Evolutionary conservation across 2,113 vertebrate genomes (phyloP), one percentile per base, ranked within the genome.

Genomic region (Gallinago paraguaiae): DNA sequence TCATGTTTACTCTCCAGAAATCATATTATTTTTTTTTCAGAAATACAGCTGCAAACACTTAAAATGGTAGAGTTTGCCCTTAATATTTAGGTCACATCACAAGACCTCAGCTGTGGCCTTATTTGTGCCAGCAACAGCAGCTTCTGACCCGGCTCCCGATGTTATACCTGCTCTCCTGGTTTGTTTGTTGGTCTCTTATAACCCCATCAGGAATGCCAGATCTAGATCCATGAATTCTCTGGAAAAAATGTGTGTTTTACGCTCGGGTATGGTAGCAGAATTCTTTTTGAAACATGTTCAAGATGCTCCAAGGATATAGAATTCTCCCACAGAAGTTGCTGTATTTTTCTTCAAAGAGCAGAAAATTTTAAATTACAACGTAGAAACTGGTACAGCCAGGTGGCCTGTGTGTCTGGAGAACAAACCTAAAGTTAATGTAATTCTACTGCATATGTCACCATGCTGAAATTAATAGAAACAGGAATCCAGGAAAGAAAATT

Each of bases 1-100:
- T 94, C 31, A 24, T 50, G 39, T 39, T 39, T 39, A 39, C 39
- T 39, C 39, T 39, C 39, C 39, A 39, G 39, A 39, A 39, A 39
- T 39, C 37, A 39, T 39, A 39, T 37, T 37, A 37, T 39, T 39
- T 39, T 39, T 39, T 39, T 39, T 95, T 92, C 61, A 87, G 48
- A 88, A 94, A 86, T 89, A 87, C 92, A 96, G 78, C 93, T 96
- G 96, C 72, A 95, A 90, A 71, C 90, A 93, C 76, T 96, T 94
- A 83, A 86, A 83, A 39, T 63, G 33, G 33, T 90, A 39, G 78
- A 82, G 43, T 77, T 91, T 90, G 75, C 68, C 43, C 51, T 88
- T 90, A 59, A 59, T 90, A 91, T 94, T 92, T 94, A 87, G 90
- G 93, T 96, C 96, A 94, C 87, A 85, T 87, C 7, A 7, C 56